phyloP scores from a whole-genome alignment of 2,113 vertebrate genomes.

The Semicossyphus pulcher region DNA sequence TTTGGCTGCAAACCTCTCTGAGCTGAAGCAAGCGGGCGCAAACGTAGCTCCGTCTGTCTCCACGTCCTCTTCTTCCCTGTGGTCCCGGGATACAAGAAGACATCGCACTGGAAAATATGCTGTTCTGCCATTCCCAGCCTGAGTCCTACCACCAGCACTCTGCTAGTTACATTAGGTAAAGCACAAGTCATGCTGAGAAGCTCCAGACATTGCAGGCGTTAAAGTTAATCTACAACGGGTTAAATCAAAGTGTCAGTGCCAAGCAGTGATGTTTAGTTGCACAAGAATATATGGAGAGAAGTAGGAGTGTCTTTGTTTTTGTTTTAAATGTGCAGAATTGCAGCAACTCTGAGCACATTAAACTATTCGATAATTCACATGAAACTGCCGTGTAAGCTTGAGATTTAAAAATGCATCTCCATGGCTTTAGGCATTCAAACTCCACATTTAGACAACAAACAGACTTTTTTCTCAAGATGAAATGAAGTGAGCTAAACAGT shows the following conservation, averaged over 20 bases:
- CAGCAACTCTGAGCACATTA: not conserved
- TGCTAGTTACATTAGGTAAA: constrained; percentile 91
- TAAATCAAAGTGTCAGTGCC: constrained; percentile 3
- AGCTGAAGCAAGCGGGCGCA: constrained; percentile 12
- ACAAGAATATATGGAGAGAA: not conserved
- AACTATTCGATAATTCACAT: not conserved
- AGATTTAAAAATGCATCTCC: not conserved
- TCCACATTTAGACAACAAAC: not conserved
- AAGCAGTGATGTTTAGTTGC: constrained; percentile 4
- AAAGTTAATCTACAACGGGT: not conserved
- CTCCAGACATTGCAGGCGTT: not conserved
- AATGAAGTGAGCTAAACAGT: not conserved
- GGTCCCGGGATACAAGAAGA: constrained; percentile 41
- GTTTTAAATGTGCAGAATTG: not conserved
- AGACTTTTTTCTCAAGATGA: not conserved
- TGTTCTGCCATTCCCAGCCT: constrained; percentile 93
- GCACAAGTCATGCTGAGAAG: constrained; percentile 2
- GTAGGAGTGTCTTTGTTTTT: not conserved
- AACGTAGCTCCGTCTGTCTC: constrained; percentile 16
- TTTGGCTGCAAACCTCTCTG: constrained; percentile 29
- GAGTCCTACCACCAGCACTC: constrained; percentile 91
- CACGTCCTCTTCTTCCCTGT: constrained; percentile 10
- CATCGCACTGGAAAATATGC: constrained; percentile 78
- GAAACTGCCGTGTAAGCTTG: not conserved
- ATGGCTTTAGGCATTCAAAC: not conserved